Base-by-base conservation (phyloP, 2,888 invertebrate genomes). In the Nycteola revayana region DNA sequence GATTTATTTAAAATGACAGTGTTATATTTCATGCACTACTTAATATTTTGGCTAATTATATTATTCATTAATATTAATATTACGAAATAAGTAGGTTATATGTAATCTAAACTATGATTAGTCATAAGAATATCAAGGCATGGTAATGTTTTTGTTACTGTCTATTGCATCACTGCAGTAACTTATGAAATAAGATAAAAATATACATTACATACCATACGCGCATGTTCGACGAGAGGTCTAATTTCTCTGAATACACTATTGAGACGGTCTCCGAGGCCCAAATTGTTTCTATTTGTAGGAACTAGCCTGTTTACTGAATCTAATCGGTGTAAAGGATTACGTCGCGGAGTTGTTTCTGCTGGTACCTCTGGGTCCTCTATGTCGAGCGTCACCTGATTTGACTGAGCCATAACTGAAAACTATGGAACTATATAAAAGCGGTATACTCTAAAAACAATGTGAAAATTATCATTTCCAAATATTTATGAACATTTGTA, bases 191-290 rank as follows among this genome's bases (percentile, higher is more conserved):
- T 3, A 18, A 6, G 18, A 6, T 18, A 3, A 18, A 33, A 30
- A 27, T 17, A 17, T 8, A 11, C 26, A 9, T 11, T 32, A 45
- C 59, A 70, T 77, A 89, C 90, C 77, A 85, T 90, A 36, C 91
- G 83, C 29, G 91, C 92, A 62, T 91, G 89, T 74, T 92, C 91
- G 7, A 93, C 91, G 3, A 92, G 77, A n/a, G 92, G 93, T 57
- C 92, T 88, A 31, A 93, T 91, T 74, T 92, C 93, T 58, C 92
- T 89, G 43, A 93, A 83, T 9, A 87, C 85, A 65, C 64, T 83
- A 41, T 82, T 84, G 10, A 88, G 69, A 9, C 87, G 79, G 43
- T 88, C 88, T 7, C 86, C 85, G 23, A 88, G 61, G 23, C 88
- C 83, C 42, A 85, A 43, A 57, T 76, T 82, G 58, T 52, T 78